These are phyloP conservation scores for Auanema sp. DNA, from an alignment of 2,888 invertebrate genomes.

Conservation along the genomic window DNA sequence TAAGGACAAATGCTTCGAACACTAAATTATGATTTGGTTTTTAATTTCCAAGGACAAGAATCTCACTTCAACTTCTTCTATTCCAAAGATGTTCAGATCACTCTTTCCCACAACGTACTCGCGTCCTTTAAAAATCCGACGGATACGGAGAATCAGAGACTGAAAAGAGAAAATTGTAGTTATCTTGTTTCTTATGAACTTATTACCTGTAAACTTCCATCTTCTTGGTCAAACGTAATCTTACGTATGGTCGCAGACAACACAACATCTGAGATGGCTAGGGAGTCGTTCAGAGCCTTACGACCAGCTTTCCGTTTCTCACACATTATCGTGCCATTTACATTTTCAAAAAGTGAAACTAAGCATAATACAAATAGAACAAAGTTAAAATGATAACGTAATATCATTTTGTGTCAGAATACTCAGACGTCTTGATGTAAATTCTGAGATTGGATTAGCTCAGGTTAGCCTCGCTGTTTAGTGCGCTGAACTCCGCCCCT, in stretches of 20 bases:
- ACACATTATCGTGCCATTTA: not conserved
- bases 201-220: constrained; percentile 8
- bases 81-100: not conserved
- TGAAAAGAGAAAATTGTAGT: constrained; percentile 7
- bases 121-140: constrained; percentile 31
- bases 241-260: constrained; percentile 15
- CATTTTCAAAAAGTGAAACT: too few species aligned
- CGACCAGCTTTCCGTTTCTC: constrained; percentile 14
- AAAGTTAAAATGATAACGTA: too few species aligned
- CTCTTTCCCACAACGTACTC: constrained; percentile 18
- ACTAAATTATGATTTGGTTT: too few species aligned
- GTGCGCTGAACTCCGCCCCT: too few species aligned
- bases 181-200: not conserved
- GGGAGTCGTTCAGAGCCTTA: constrained; percentile 11
- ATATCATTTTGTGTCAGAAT: too few species aligned
- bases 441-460: too few species aligned
- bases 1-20: constrained; percentile 7
- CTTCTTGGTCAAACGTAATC: constrained; percentile 6
- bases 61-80: not conserved
- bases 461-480: too few species aligned
- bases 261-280: constrained; percentile 16
- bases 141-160: constrained; percentile 12
- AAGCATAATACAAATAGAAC: too few species aligned
- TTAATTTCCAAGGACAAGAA: too few species aligned
- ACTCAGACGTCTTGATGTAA: too few species aligned